Conservation (phyloP, 2,113 vertebrate species). For the Chlorocebus sabaeus region DNA sequence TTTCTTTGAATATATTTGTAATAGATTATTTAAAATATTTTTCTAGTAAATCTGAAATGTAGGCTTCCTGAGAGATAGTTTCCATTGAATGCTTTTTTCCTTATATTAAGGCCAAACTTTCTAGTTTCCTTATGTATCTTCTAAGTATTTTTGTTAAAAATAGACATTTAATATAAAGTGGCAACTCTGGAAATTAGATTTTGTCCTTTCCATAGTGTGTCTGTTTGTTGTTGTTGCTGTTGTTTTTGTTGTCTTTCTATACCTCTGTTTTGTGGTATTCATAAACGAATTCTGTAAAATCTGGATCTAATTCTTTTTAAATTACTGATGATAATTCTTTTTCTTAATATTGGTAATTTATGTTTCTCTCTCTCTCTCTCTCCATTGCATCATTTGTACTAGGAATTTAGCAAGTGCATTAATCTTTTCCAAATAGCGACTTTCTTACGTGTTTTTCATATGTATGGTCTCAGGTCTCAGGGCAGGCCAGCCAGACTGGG, state of each 20-base stretch:
- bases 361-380: not conserved
- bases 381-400: not conserved
- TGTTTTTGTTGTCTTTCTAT: not conserved
- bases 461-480: not conserved
- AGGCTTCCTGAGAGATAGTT: not conserved
- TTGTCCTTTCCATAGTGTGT: not conserved
- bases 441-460: not conserved
- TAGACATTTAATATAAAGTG: not conserved
- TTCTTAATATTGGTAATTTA: not conserved
- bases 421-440: not conserved
- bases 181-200: not conserved
- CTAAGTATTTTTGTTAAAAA: not conserved
- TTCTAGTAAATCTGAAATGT: not conserved
- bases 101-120: not conserved
- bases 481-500: no score
- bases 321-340: not conserved
- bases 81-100: not conserved
- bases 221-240: not conserved
- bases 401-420: not conserved
- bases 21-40: not conserved
- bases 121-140: not conserved
- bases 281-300: not conserved
- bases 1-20: not conserved
- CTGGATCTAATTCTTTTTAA: not conserved
- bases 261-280: not conserved